A percentile compares a stretch with the other conserved stretches of the same genome.
These are phyloP conservation scores for Turnix velox DNA, from an alignment of 2,113 vertebrate species.

Conservation along the genomic window DNA sequence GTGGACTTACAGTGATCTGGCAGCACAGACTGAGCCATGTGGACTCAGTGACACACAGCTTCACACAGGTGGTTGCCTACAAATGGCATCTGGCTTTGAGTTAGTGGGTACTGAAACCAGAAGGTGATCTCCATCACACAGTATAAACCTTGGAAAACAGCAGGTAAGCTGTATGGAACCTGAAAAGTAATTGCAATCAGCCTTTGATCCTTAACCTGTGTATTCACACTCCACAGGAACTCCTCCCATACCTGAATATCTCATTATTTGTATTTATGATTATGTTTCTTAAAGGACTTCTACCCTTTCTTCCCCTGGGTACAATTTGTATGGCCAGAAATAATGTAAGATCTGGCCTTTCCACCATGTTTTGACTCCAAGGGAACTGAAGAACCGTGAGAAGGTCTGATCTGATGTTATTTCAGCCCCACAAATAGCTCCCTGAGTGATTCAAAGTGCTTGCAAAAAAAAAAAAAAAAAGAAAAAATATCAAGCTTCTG, in stretches of 20 bases:
- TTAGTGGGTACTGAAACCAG: not conserved
- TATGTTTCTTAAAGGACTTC: not conserved
- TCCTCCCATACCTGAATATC: not conserved
- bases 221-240: not conserved
- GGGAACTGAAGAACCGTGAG: slow-evolving; percentile 48
- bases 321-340: slow-evolving; percentile 24
- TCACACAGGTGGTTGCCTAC: not conserved
- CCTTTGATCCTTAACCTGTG: not conserved
- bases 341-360: not conserved
- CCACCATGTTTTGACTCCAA: slow-evolving; percentile 11
- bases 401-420: slow-evolving; percentile 43
- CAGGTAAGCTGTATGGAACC: not conserved
- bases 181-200: not conserved
- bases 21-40: not conserved
- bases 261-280: not conserved
- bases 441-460: slow-evolving; percentile 13
- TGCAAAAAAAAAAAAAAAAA: not conserved
- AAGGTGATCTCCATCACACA: not conserved
- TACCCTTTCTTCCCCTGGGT: not conserved
- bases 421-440: slow-evolving; percentile 42
- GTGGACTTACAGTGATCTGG: not conserved
- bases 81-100: not conserved
- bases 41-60: not conserved
- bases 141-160: not conserved
- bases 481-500: not conserved